Conservation (phyloP, 2,797 vertebrate genomes). For the Phoeniculus purpureus region DNA sequence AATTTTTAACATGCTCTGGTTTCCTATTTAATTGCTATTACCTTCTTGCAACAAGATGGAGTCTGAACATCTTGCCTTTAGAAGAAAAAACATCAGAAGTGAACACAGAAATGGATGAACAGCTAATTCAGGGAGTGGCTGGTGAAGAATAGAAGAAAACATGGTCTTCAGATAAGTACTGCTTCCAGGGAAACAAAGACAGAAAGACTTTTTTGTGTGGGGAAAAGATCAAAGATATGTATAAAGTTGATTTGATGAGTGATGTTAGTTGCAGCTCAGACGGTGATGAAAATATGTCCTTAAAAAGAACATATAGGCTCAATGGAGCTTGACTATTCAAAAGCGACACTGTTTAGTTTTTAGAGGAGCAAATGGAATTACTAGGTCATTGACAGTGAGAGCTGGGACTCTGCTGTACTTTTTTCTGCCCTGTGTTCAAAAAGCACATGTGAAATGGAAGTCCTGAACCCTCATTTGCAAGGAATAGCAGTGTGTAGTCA, state of each 20-base stretch:
- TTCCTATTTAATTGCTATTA: background rate
- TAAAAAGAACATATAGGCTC: background rate
- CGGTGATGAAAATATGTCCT: background rate
- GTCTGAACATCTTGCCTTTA: background rate
- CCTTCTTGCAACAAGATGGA: background rate
- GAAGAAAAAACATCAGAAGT: conserved; percentile 1
- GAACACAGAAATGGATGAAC: background rate
- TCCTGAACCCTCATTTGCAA: background rate
- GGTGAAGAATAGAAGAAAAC: background rate
- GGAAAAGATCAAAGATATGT: background rate
- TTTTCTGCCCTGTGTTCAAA: background rate
- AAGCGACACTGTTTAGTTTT: background rate
- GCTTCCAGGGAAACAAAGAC: conserved; percentile 16
- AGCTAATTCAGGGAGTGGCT: background rate
- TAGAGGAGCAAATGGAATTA: background rate
- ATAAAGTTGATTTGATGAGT: background rate
- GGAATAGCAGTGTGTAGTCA: background rate
- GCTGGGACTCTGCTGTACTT: background rate
- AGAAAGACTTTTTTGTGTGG: background rate
- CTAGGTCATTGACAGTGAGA: background rate
- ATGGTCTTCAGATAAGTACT: background rate
- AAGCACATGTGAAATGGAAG: background rate
- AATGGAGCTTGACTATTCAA: background rate
- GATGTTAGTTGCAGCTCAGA: background rate
- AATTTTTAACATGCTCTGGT: background rate